Conservation (phyloP, 2,797 vertebrate genomes). For the Diglossa cyanea region DNA sequence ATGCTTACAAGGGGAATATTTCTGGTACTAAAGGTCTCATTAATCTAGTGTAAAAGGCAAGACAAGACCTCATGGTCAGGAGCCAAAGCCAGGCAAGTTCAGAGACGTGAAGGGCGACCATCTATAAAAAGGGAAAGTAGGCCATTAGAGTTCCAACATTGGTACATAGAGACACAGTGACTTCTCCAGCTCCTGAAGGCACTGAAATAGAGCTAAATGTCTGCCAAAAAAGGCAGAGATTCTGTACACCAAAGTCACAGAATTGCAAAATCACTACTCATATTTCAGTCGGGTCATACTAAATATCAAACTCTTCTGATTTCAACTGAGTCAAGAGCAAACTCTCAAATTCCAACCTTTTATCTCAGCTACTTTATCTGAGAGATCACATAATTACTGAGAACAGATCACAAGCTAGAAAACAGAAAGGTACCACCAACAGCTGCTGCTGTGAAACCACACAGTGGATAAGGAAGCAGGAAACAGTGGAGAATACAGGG, state of each 20-base stretch:
- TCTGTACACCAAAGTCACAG: not conserved
- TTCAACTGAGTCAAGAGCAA: not conserved
- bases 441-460: not conserved
- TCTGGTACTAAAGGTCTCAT: not conserved
- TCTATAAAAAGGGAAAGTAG: constrained; percentile 24
- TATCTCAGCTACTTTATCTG: not conserved
- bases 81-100: constrained; percentile 1
- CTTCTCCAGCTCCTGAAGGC: not conserved
- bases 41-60: not conserved
- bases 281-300: not conserved
- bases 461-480: not conserved
- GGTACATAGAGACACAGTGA: not conserved
- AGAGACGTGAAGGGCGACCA: not conserved
- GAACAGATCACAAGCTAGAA: not conserved
- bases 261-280: not conserved
- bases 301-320: not conserved
- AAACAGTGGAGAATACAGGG: not conserved
- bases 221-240: constrained; percentile 22
- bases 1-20: not conserved
- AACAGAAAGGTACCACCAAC: not conserved
- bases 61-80: not conserved
- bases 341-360: not conserved
- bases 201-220: not conserved
- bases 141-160: not conserved
- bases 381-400: not conserved